These are phyloP conservation scores for Sphaerophoria taeniata DNA, from an alignment of 2,888 invertebrate species.

Conservation along the genomic window DNA sequence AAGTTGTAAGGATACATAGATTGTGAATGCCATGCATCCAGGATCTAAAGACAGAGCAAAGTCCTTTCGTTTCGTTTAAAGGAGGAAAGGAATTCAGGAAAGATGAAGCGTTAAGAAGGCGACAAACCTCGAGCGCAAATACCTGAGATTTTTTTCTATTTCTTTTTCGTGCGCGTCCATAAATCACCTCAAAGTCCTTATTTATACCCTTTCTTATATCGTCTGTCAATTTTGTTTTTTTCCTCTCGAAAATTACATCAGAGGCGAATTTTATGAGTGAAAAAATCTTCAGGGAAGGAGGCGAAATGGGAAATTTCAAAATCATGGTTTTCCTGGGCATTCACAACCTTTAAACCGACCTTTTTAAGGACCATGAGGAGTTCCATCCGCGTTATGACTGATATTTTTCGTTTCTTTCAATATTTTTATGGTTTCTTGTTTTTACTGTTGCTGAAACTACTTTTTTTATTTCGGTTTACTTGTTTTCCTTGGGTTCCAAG, in stretches of 20 bases:
- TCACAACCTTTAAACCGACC: neutral
- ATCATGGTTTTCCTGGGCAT: neutral
- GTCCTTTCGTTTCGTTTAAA: conserved; percentile 6
- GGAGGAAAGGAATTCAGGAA: conserved; percentile 37
- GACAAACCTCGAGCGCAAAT: conserved; percentile 61
- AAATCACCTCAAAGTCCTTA: conserved; percentile 68
- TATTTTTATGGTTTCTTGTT: conserved; percentile 37
- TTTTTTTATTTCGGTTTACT: neutral
- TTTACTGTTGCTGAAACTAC: conserved; percentile 6
- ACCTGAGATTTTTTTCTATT: conserved; percentile 46
- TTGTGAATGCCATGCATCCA: conserved; percentile 44
- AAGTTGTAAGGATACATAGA: conserved; percentile 35
- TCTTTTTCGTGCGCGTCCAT: conserved; percentile 36
- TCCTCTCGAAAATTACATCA: neutral
- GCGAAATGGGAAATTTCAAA: neutral
- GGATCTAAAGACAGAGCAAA: neutral
- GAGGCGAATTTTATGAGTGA: neutral
- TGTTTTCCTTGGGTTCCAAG: neutral
- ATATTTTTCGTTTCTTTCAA: conserved; percentile 47
- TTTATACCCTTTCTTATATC: conserved; percentile 54
- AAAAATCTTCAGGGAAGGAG: neutral
- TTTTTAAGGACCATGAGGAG: neutral
- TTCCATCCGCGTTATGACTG: conserved; percentile 18
- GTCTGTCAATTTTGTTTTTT: conserved; percentile 61
- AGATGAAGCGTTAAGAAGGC: conserved; percentile 69